Percentiles rank a stretch among this genome's conserved stretches.
Evolutionary conservation across 2,113 vertebrate species (phyloP).

Genomic region (Panthera leo): DNA sequence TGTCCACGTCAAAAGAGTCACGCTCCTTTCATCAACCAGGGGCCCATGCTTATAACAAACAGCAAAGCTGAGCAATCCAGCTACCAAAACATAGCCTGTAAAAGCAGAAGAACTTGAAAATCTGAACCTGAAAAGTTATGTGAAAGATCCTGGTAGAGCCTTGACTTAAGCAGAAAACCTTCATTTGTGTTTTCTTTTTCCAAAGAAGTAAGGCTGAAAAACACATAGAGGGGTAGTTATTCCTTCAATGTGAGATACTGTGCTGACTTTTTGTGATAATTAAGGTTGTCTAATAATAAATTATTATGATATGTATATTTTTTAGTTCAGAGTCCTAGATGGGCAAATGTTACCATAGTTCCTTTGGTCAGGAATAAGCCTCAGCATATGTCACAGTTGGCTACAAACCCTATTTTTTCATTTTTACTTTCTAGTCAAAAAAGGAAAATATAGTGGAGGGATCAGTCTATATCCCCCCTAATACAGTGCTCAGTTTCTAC

Average conservation of each 20-base stretch:
- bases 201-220: neutral
- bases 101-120: conserved; percentile 38
- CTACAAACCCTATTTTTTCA: neutral
- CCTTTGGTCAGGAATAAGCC: neutral
- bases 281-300: neutral
- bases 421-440: neutral
- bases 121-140: neutral
- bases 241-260: neutral
- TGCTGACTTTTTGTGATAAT: neutral
- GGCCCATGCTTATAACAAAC: conserved; percentile 86
- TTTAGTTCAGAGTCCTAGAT: neutral
- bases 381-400: neutral
- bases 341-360: neutral
- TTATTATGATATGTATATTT: neutral
- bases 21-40: conserved; percentile 72
- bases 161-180: neutral
- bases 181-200: neutral
- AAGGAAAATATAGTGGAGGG: neutral
- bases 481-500: neutral
- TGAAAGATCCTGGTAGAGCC: neutral
- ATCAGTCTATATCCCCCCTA: too few species aligned
- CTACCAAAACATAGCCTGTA: conserved; percentile 84
- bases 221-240: neutral
- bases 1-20: conserved; percentile 79
- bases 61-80: conserved; percentile 83